Base-by-base conservation (phyloP, 2,113 vertebrate genomes). In the Platysternon megacephalum region DNA sequence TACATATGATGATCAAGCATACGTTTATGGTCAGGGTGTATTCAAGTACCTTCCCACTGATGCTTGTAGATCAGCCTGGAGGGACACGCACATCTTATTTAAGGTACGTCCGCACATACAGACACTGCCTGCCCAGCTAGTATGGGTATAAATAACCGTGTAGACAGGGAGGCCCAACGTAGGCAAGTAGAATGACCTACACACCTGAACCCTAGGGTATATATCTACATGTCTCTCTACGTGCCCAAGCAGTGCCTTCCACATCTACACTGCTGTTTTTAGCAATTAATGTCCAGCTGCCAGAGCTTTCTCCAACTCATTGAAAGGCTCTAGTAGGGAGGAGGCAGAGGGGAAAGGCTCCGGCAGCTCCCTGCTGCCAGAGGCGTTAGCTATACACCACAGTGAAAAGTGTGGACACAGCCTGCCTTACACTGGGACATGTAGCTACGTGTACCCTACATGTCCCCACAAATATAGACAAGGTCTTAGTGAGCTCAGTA, bases 61-160 rank as follows among this genome's bases (percentile, higher is more conserved):
- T 19, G 24, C 11, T 44, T 39, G 3, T 11, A 6, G 0, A 46
- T 49, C 44, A 1, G 1, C n/a, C 53, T n/a, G 22, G 6, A 1
- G 44, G n/a, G 29, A 2, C 5, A 2, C 5, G 0, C 0, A 4
- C 3, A 32, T 19, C 22, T 0, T 21, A 61, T 35, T 61, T 72
- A n/a, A 72, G 65, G n/a, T 72, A 72, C 19, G 9, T 72, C 65
- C 11, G 9, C n/a, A 39, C 9, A 49, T 68, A 68, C 61, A n/a
- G 61, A 68, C 32, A 10, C 14, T 72, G n/a, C 65, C 11, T 2
- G 10, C 9, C 17, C n/a, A 72, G 9, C 17, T 72, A 22, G 65
- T n/a, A 39, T 39, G 10, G 19, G 19, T 72, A 72, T 72, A 72
- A 39, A 21, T n/a, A 39, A 19, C n/a, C 6, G 5, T 10, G 19